phyloP scores from a whole-genome alignment of 2,797 vertebrate species.

The Micromesistius poutassou region DNA sequence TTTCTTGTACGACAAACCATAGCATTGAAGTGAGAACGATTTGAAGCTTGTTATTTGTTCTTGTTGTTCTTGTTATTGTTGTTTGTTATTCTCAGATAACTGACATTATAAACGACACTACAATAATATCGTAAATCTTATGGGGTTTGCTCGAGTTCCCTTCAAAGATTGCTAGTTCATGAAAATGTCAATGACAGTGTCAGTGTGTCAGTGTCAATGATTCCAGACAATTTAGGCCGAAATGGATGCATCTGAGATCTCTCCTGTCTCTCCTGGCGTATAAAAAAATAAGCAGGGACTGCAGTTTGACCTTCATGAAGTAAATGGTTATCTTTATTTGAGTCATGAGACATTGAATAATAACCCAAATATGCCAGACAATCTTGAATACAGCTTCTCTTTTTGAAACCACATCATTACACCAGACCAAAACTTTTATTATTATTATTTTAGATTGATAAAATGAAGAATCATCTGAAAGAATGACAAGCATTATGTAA shows the following conservation, averaged over 20 bases:
- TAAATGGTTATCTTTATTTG: neutral
- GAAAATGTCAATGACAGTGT: too few species aligned
- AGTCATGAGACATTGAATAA: neutral
- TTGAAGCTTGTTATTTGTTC: too few species aligned
- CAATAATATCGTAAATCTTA: neutral
- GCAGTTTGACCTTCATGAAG: neutral
- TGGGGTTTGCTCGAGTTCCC: neutral
- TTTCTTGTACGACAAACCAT: neutral
- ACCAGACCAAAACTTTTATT: neutral
- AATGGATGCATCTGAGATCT: neutral
- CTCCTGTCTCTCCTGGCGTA: neutral
- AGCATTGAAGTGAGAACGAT: neutral
- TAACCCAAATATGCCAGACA: neutral
- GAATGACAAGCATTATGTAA: neutral
- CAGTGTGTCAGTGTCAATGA: neutral
- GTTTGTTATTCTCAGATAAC: neutral
- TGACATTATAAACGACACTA: neutral
- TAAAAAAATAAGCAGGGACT: neutral
- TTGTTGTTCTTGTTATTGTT: too few species aligned
- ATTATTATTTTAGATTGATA: neutral
- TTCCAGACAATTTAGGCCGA: neutral
- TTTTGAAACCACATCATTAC: neutral
- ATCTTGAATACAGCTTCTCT: neutral
- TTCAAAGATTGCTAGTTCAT: neutral
- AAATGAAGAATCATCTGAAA: neutral